phyloP scores from a whole-genome alignment of 2,888 invertebrate species.

The Rotaria macrura region DNA sequence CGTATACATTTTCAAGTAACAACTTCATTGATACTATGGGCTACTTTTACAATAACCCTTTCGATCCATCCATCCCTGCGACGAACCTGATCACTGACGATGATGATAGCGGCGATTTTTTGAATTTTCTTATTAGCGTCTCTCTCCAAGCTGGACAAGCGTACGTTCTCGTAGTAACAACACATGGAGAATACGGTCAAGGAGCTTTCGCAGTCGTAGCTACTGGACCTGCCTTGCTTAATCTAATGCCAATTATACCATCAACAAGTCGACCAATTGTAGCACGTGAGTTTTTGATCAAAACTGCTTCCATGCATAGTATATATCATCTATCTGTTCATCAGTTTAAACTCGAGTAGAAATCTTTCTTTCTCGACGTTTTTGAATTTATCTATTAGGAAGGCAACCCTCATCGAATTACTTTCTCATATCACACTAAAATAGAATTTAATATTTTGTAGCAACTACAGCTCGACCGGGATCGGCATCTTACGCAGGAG shows the following conservation, averaged over 20 bases:
- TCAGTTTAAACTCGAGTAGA: no score
- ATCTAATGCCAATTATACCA: neutral
- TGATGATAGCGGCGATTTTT: neutral
- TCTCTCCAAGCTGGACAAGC: neutral
- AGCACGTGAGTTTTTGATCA: neutral
- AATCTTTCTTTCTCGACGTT: no score
- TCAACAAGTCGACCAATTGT: neutral
- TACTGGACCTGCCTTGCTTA: neutral
- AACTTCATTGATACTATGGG: neutral
- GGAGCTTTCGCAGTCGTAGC: neutral
- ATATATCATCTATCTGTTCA: no score
- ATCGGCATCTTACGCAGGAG: no score
- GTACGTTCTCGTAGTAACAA: neutral
- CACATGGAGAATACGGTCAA: neutral
- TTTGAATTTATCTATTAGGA: no score
- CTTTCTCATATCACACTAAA: no score
- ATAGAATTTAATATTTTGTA: no score
- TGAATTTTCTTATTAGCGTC: neutral
- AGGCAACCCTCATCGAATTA: no score
- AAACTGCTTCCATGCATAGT: no score
- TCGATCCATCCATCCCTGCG: neutral
- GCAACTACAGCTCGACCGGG: no score
- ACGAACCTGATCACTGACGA: neutral
- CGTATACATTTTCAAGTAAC: neutral
- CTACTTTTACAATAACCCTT: neutral